These are phyloP conservation scores for Alcedo quadribrachys DNA, from an alignment of 2,797 vertebrate species.

Conservation along the genomic window DNA sequence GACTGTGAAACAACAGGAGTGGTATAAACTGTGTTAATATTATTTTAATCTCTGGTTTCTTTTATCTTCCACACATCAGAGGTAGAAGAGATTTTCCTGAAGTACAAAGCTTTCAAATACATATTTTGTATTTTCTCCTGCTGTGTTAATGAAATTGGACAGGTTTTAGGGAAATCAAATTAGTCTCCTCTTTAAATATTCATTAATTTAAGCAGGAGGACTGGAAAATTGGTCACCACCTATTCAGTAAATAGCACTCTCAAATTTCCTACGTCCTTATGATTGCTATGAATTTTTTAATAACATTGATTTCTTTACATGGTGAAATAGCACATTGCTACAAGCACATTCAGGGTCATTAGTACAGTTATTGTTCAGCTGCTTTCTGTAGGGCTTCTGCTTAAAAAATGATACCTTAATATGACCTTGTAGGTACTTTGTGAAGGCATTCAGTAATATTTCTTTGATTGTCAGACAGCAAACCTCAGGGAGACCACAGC, in stretches of 20 bases:
- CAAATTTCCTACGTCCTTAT: background rate
- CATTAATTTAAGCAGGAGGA: conserved; percentile 41
- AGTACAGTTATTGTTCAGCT: background rate
- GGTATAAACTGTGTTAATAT: conserved; percentile 5
- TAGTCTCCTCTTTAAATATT: conserved; percentile 50
- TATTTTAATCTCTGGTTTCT: conserved; percentile 30
- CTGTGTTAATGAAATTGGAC: conserved; percentile 28
- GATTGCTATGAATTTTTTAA: background rate
- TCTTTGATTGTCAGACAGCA: background rate
- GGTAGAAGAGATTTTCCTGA: background rate
- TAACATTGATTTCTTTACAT: conserved; percentile 12
- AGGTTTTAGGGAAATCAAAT: conserved; percentile 45
- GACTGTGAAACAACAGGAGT: background rate
- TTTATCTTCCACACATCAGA: background rate
- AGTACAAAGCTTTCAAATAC: conserved; percentile 17
- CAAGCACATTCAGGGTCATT: background rate
- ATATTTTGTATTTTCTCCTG: conserved; percentile 3
- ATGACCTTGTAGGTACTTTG: background rate
- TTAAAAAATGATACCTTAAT: background rate
- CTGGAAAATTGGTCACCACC: conserved; percentile 19
- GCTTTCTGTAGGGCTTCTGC: background rate
- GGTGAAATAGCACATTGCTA: conserved; percentile 21
- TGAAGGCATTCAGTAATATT: background rate
- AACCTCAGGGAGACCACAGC: background rate
- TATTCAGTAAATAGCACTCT: conserved; percentile 31